Percentiles rank a stretch among this genome's conserved stretches.
phyloP scores from a whole-genome alignment of 2,797 vertebrate genomes.

The Catamblyrhynchus diadema region DNA sequence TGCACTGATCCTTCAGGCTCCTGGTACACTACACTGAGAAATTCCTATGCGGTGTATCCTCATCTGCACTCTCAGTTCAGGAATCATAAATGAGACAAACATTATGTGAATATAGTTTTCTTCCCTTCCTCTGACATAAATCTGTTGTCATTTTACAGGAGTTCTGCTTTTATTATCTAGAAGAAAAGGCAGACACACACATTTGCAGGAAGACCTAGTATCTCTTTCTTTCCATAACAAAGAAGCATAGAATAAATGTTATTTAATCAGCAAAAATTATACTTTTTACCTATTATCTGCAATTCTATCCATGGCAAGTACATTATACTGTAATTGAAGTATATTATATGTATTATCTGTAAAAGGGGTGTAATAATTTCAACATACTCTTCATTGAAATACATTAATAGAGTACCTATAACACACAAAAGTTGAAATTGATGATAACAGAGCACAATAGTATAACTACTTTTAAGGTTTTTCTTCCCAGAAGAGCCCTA shows the following conservation, averaged over 20 bases:
- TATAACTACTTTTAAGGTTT: not conserved
- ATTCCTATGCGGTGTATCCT: not conserved
- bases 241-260: not conserved
- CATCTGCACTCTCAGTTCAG: not conserved
- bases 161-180: not conserved
- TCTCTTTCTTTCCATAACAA: not conserved
- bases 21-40: not conserved
- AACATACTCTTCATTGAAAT: slow-evolving; percentile 9
- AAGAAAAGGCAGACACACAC: not conserved
- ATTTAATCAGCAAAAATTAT: slow-evolving; percentile 32
- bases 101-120: not conserved
- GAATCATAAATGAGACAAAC: not conserved
- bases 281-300: not conserved
- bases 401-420: not conserved
- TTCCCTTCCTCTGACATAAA: not conserved
- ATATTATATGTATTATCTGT: slow-evolving; percentile 4
- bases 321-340: slow-evolving; percentile 40
- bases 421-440: not conserved
- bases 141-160: not conserved
- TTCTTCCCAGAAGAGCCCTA: not conserved
- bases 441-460: not conserved
- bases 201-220: not conserved
- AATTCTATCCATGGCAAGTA: slow-evolving; percentile 7
- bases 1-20: not conserved
- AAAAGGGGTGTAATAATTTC: slow-evolving; percentile 4